Base-by-base conservation (phyloP, 2,888 invertebrate genomes). In the Helicoverpa assulta region DNA sequence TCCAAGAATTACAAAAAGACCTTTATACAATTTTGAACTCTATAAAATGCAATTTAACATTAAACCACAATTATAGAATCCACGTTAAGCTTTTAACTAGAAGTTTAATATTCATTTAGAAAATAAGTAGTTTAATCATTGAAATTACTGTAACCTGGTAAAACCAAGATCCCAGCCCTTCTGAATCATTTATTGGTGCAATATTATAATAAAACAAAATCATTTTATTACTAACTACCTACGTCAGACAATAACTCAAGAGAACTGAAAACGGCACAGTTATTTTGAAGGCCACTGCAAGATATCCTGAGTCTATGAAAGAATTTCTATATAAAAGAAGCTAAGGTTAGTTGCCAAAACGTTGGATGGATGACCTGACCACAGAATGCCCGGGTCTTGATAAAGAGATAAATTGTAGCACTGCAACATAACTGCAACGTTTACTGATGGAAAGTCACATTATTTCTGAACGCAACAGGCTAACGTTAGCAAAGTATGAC, bases 1-100 rank as follows among this genome's bases (percentile, higher is more conserved):
- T 59, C 40, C 26, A 50, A 54, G 70, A 76, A 76, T 16, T 56
- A n/a, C 43, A 18, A 52, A 67, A 70, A 16, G 55, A 66, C 51
- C 10, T 18, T 67, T 67, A 63, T 8, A 50, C 50, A 47, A n/a
- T n/a, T 2, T 47, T n/a, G n/a, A 40, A 40, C 40, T 40, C 40
- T 12, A 37, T 37, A 1, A 10, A 40, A 16, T 43, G 16, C 43
- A 43, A 16, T 10, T 16, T 5, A 16, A 16, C 16, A 16, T 43
- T 40, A 14, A 12, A 16, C 43, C 43, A n/a, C n/a, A 5, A 16
- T 6, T n/a, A 47, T 47, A n/a, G 47, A n/a, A 47, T 47, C 12
- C 5, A 47, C n/a, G 6, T 16, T 47, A 1, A 6, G 10, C n/a
- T 47, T n/a, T 6, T 47, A 16, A 47, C 26, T 16, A 57, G 57